Conservation (phyloP, 2,888 invertebrate species). For the Lutraria lutraria region DNA sequence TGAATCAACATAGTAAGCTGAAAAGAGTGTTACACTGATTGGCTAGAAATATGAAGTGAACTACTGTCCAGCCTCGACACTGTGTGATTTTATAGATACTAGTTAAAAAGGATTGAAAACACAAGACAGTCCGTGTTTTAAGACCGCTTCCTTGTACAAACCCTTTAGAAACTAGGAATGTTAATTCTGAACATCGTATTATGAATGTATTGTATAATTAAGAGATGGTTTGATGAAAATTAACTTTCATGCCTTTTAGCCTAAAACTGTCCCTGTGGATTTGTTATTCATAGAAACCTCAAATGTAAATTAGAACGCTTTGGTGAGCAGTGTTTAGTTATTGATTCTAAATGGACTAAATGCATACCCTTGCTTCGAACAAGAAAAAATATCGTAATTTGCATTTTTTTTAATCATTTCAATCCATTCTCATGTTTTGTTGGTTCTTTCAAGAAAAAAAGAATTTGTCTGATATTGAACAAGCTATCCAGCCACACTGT, state of each 20-base stretch:
- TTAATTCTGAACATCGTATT: neutral
- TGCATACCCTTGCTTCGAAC: neutral
- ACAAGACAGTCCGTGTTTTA: too few relatives aligned
- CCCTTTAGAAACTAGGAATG: too few relatives aligned
- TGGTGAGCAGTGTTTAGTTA: neutral
- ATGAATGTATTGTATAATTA: neutral
- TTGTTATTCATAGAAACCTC: slow-evolving; percentile 6
- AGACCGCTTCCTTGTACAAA: too few relatives aligned
- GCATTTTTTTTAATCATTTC: neutral
- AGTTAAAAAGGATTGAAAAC: too few relatives aligned
- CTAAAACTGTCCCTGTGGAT: neutral
- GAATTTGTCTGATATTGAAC: neutral
- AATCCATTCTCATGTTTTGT: neutral
- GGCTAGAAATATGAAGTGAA: neutral
- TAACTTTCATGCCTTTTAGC: slow-evolving; percentile 5
- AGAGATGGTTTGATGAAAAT: slow-evolving; percentile 9
- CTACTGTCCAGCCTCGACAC: neutral
- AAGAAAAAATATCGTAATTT: neutral
- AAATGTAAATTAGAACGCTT: neutral
- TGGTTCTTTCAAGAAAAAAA: neutral
- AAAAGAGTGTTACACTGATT: neutral
- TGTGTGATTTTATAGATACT: too few relatives aligned
- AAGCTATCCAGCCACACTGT: neutral
- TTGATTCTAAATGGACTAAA: slow-evolving; percentile 9
- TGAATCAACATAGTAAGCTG: neutral